phyloP scores from a whole-genome alignment of 1,140 invertebrate species.

The Adelges cooleyi region DNA sequence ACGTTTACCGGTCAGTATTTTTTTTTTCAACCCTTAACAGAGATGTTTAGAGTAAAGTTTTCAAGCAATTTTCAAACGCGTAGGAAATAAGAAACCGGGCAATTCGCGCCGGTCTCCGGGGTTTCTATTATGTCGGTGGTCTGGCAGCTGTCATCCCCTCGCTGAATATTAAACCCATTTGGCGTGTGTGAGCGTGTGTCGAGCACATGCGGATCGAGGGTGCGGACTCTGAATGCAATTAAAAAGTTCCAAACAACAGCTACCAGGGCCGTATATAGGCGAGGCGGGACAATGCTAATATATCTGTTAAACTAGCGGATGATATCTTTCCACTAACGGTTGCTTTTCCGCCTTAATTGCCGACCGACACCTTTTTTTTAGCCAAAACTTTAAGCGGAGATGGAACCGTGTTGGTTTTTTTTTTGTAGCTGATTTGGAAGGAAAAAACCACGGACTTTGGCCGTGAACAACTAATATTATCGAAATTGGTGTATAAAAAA shows the following conservation, averaged over 20 bases:
- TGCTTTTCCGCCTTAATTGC: not conserved
- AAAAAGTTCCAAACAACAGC: constrained; percentile 19
- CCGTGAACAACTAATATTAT: too few relatives aligned
- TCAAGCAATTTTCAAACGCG: too few relatives aligned
- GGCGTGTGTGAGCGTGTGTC: not conserved
- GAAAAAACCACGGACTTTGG: too few relatives aligned
- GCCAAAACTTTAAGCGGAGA: too few relatives aligned
- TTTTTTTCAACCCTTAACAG: too few relatives aligned
- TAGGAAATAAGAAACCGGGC: not conserved
- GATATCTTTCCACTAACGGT: not conserved
- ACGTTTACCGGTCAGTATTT: too few relatives aligned
- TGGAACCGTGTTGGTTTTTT: too few relatives aligned
- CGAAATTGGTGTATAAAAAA: too few relatives aligned
- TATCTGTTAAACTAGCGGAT: not conserved
- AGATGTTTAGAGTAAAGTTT: too few relatives aligned
- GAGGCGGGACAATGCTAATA: not conserved
- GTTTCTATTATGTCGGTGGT: not conserved
- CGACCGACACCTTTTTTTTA: not conserved
- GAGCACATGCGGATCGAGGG: not conserved
- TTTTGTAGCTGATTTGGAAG: too few relatives aligned
- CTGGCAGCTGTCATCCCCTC: not conserved
- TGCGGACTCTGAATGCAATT: not conserved
- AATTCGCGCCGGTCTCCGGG: not conserved
- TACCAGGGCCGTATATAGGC: not conserved
- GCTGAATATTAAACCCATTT: constrained; percentile 8